Percentiles rank a stretch among this genome's conserved stretches.
phyloP scores from a whole-genome alignment of 2,113 vertebrate species.

The Passer montanus region DNA sequence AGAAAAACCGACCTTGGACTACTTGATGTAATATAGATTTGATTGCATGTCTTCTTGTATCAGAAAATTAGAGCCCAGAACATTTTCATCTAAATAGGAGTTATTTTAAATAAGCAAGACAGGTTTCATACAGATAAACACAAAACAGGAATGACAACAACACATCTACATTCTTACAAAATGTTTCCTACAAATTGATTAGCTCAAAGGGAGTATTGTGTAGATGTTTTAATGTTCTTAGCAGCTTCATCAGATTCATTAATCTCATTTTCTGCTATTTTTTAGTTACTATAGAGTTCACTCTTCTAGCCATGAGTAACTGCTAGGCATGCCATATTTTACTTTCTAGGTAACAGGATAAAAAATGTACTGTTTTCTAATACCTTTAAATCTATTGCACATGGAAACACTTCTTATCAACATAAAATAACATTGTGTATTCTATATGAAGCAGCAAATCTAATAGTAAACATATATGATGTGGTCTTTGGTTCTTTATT shows the following conservation, averaged over 20 bases:
- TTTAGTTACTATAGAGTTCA: background rate
- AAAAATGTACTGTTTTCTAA: background rate
- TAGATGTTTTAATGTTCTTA: background rate
- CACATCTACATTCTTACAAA: background rate
- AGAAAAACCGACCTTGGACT: background rate
- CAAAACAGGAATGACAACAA: background rate
- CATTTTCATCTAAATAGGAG: background rate
- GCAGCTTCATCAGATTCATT: background rate
- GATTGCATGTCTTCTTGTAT: background rate
- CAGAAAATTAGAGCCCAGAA: background rate
- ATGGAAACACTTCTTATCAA: background rate
- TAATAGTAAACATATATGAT: background rate
- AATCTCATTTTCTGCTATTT: background rate
- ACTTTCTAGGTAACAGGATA: background rate
- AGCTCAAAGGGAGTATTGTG: background rate
- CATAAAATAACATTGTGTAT: background rate
- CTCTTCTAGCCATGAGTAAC: background rate
- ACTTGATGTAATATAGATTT: background rate
- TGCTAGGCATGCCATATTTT: background rate
- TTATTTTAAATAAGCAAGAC: background rate
- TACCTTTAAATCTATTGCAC: background rate
- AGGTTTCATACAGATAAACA: background rate
- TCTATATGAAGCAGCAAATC: background rate
- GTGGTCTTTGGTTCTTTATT: background rate
- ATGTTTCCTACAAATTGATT: background rate